Evolutionary conservation across 37 sponge, comb jelly and placozoan genomes (phyloP).

Genomic region (Spongilla lacustris): DNA sequence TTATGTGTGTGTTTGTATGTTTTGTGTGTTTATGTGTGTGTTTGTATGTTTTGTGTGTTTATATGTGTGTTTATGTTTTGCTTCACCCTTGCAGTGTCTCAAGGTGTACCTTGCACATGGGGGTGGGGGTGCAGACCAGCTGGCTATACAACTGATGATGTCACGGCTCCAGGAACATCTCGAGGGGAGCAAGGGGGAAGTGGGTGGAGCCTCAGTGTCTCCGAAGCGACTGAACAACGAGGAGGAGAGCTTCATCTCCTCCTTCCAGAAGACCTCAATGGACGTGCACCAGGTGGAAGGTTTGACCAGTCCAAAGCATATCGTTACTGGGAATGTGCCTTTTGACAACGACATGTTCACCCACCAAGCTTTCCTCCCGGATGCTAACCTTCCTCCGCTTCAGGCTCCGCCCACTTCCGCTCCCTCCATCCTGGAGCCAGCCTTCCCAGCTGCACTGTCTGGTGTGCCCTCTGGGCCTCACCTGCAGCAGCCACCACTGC

Average conservation of each 20-base stretch:
- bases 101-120: too few species aligned
- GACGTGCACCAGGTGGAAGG: too few species aligned
- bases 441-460: background rate
- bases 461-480: background rate
- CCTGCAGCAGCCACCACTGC: background rate
- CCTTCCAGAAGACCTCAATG: background rate
- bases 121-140: too few species aligned
- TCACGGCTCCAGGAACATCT: too few species aligned
- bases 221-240: constrained; percentile 5
- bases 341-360: background rate
- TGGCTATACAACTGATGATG: too few species aligned
- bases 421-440: background rate
- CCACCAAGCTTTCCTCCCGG: background rate
- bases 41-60: too few species aligned
- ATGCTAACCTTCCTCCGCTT: background rate
- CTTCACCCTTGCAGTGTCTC: too few species aligned
- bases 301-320: background rate
- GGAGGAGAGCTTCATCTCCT: constrained; percentile 1
- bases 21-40: background rate
- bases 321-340: background rate
- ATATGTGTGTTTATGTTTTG: too few species aligned
- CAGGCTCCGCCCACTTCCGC: background rate
- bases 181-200: too few species aligned
- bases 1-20: background rate
- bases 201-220: too few species aligned